Base-by-base conservation (phyloP, 53 echinoderm and acorn worm genomes). In the Paracentrotus lividus region DNA sequence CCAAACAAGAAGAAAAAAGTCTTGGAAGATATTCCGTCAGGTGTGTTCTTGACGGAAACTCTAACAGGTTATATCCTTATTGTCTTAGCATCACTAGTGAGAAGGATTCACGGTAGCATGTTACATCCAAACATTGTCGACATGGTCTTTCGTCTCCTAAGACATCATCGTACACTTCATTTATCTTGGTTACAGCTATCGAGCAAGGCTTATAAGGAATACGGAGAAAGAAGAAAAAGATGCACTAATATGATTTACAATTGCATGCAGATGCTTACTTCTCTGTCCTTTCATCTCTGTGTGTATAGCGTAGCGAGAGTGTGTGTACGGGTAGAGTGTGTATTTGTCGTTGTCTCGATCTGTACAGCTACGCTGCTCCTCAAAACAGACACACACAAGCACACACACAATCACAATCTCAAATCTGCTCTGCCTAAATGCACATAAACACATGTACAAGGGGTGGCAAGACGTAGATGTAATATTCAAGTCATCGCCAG, bases 161-260 rank as follows among this genome's bases (percentile, higher is more conserved):
- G 24, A 26, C 44, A 45, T 44, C 12, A 81, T n/a, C n/a, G n/a
- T 8, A 81, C 81, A 7, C n/a, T 81, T 47, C 44, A 13, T 3
- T 23, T 81, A 47, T 81, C 47, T 47, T 49, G 47, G 81, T 47
- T 81, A 47, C 81, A 20, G 81, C 47, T 3, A 81, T 81, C 81
- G 42, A 77, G 81, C 81, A 81, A 81, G 47, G 44, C 81, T 81
- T 34, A 81, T 47, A 47, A n/a, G 86, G 53, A 86, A 53, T 55
- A 56, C 36, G 54, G 86, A 86, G 86, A 55, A 86, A 86, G 55
- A 54, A 56, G 86, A 56, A 56, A 86, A 56, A 86, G 56, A 56
- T 56, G 56, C 20, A 38, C 86, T 86, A 56, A 86, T 86, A 81
- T 89, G 89, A 89, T 89, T 64, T 89, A 89, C 89, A 89, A 89